Percentiles rank a stretch among this genome's conserved stretches.
Conservation (phyloP, 2,113 vertebrate genomes). For the Dunckerocampus dactyliophorus region DNA sequence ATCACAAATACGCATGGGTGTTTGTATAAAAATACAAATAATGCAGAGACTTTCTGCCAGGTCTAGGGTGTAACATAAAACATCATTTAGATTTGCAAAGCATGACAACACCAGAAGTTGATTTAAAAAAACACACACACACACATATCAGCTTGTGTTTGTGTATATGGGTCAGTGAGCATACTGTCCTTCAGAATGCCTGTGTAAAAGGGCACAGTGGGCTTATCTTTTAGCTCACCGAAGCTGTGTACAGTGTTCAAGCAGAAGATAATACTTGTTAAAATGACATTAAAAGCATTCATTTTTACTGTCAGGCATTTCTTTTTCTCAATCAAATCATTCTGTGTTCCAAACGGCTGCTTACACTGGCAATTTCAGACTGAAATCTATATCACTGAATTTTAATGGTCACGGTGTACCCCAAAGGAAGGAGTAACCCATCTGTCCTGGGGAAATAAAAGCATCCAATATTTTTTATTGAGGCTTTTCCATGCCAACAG, state of each 20-base stretch:
- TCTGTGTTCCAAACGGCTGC: too few species aligned
- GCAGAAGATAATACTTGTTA: background rate
- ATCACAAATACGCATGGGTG: too few species aligned
- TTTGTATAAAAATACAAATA: conserved; percentile 19
- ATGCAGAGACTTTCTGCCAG: conserved; percentile 16
- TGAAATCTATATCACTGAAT: conserved; percentile 4
- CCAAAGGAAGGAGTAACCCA: conserved; percentile 2
- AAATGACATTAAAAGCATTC: background rate
- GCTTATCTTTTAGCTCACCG: conserved; percentile 11
- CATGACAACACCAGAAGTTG: conserved; percentile 4
- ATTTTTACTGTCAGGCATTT: background rate
- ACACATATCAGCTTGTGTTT: conserved; percentile 11
- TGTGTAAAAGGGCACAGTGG: conserved; percentile 6
- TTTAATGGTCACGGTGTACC: background rate
- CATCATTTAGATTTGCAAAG: conserved; percentile 10
- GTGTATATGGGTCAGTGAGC: conserved; percentile 26
- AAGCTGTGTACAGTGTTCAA: background rate
- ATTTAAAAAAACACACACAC: background rate
- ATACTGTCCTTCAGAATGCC: conserved; percentile 8
- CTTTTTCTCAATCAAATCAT: background rate
- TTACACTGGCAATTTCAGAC: conserved; percentile 1
- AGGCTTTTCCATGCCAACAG: conserved; percentile 3
- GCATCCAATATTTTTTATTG: background rate
- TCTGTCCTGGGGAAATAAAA: conserved; percentile 4
- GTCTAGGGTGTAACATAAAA: background rate